phyloP scores from a whole-genome alignment of 2,888 invertebrate genomes.

The Anthrax anthrax region DNA sequence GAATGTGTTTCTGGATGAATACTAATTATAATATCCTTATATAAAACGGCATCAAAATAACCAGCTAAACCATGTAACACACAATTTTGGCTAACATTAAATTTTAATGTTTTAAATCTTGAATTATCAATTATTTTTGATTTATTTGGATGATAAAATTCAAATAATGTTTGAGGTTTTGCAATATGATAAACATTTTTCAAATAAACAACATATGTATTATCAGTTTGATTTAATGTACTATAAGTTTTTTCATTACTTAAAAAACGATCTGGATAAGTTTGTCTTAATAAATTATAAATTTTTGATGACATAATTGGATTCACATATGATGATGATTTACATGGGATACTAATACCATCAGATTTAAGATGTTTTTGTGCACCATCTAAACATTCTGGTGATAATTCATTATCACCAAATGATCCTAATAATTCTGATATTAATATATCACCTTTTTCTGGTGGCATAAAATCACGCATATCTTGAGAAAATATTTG shows the following conservation, averaged over 20 bases:
- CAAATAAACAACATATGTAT: constrained; percentile 79
- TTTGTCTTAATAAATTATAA: constrained; percentile 54
- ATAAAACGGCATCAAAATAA: constrained; percentile 82
- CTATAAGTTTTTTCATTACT: constrained; percentile 20
- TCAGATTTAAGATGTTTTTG: constrained; percentile 68
- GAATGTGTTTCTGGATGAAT: constrained; percentile 83
- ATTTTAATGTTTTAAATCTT: constrained; percentile 52
- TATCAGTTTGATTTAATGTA: constrained; percentile 42
- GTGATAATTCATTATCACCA: constrained; percentile 97
- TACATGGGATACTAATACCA: constrained; percentile 82
- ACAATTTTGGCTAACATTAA: constrained; percentile 56
- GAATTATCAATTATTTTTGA: constrained; percentile 53
- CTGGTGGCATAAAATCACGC: constrained; percentile 65
- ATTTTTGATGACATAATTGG: constrained; percentile 87
- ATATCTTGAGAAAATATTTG: constrained; percentile 74
- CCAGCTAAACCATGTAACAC: constrained; percentile 91
- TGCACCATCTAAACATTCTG: constrained; percentile 94
- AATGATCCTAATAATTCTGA: constrained; percentile 94
- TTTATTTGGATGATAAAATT: constrained; percentile 81
- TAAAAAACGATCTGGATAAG: constrained; percentile 19
- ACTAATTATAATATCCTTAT: constrained; percentile 71
- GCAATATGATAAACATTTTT: constrained; percentile 32
- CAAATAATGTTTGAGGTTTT: constrained; percentile 46
- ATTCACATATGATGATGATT: constrained; percentile 80
- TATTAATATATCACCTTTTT: constrained; percentile 87